A percentile compares a stretch with the other conserved stretches of the same genome.
Evolutionary conservation across 2,797 vertebrate species (phyloP).

Genomic region (Columba guinea): DNA sequence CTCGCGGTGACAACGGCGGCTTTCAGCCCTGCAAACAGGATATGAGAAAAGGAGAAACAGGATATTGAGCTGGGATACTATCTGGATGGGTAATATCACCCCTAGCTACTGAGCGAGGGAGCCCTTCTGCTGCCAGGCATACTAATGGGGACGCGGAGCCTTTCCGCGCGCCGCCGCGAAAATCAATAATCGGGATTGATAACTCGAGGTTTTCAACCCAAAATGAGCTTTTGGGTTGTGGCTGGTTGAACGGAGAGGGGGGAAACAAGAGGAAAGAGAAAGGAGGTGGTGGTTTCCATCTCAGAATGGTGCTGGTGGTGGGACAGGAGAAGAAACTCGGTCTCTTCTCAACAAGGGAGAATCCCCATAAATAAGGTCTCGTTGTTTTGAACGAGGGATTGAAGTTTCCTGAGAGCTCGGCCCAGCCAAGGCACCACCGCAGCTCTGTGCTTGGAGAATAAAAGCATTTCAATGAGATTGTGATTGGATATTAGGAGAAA

Average conservation of each 20-base stretch:
- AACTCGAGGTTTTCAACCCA: not conserved
- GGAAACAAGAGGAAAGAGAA: not conserved
- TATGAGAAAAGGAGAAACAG: slow-evolving; percentile 92
- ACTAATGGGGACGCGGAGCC: slow-evolving; percentile 15
- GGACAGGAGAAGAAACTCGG: rapidly evolving
- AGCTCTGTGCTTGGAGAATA: not conserved
- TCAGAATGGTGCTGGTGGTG: not conserved
- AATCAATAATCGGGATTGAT: slow-evolving; percentile 1
- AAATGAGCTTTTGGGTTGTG: too few relatives aligned
- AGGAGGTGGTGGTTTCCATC: not conserved
- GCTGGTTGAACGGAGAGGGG: not conserved
- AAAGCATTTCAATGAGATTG: not conserved
- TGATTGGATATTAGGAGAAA: too few relatives aligned
- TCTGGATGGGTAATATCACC: slow-evolving; percentile 77
- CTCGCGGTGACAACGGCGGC: slow-evolving; percentile 28
- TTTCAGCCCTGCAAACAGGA: slow-evolving; percentile 86
- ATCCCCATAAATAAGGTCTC: not conserved
- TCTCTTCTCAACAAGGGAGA: not conserved
- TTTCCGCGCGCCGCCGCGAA: not conserved
- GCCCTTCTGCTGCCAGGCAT: slow-evolving; percentile 28
- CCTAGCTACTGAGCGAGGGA: slow-evolving; percentile 31
- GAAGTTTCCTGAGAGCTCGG: not conserved
- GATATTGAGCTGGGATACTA: slow-evolving; percentile 93
- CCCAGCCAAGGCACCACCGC: rapidly evolving
- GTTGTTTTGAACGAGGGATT: too few relatives aligned